Conservation (phyloP, 2,888 invertebrate species). For the Lacanobia wlatinum region DNA sequence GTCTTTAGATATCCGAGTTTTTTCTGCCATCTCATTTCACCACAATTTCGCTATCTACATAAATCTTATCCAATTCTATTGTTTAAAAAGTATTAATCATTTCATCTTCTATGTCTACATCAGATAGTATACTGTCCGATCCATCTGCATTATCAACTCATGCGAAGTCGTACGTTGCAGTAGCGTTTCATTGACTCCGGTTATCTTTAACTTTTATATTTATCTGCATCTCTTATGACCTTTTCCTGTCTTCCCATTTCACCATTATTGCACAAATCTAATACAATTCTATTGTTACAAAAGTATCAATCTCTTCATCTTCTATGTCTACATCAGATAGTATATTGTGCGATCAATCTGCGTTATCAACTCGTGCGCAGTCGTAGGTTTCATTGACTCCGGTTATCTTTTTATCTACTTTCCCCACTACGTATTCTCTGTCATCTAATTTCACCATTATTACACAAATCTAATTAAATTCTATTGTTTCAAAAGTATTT, state of each 20-base stretch:
- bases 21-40: neutral
- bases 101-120: constrained; percentile 28
- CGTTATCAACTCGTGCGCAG: constrained; percentile 41
- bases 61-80: neutral
- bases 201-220: constrained; percentile 44
- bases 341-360: constrained; percentile 47
- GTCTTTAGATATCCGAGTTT: too few relatives aligned
- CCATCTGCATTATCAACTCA: constrained; percentile 52
- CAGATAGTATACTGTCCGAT: constrained; percentile 40
- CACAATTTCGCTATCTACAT: neutral
- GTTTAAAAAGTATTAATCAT: neutral
- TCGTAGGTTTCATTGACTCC: constrained; percentile 44
- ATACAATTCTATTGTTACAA: neutral
- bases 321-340: constrained; percentile 45
- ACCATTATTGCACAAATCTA: neutral
- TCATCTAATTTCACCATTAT: too few relatives aligned
- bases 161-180: constrained; percentile 26
- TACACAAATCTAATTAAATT: neutral
- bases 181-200: constrained; percentile 44
- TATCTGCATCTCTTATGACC: too few relatives aligned
- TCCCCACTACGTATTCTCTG: neutral
- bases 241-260: too few relatives aligned
- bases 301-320: neutral
- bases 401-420: constrained; percentile 40
- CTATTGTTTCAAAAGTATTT: neutral